These are phyloP conservation scores for Lasioglossum vierecki DNA, from an alignment of 2,888 invertebrate genomes.

Conservation along the genomic window DNA sequence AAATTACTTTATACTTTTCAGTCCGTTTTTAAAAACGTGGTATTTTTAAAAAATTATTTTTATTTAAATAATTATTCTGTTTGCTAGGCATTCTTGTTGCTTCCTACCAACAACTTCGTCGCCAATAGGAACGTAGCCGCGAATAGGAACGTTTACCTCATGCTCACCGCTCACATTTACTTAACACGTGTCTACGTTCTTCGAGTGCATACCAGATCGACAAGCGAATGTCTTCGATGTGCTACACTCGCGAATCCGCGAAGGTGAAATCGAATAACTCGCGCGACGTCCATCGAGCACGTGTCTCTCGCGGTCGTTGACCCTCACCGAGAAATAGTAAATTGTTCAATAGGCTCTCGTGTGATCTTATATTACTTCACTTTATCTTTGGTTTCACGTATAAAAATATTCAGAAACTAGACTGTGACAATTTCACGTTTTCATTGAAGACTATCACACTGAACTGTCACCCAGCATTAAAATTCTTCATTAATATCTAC, in stretches of 20 bases:
- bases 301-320: conserved; percentile 41
- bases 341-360: neutral
- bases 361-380: too few relatives aligned
- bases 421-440: too few relatives aligned
- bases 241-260: conserved; percentile 13
- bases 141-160: neutral
- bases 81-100: neutral
- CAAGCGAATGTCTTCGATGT: conserved; percentile 3
- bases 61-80: neutral
- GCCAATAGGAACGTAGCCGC: neutral
- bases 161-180: neutral
- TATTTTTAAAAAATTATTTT: too few relatives aligned
- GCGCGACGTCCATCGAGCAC: conserved; percentile 30
- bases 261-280: conserved; percentile 40
- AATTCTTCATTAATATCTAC: too few relatives aligned
- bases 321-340: conserved; percentile 19
- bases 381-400: too few relatives aligned
- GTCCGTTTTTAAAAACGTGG: too few relatives aligned
- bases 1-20: too few relatives aligned
- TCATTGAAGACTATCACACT: too few relatives aligned
- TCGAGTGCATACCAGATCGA: conserved; percentile 2
- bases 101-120: neutral
- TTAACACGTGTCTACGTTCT: neutral
- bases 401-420: too few relatives aligned
- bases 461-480: too few relatives aligned